A percentile compares a stretch with the other conserved stretches of the same genome.
Conservation (phyloP, 2,797 vertebrate species). For the Neosilurus mollespiculum region DNA sequence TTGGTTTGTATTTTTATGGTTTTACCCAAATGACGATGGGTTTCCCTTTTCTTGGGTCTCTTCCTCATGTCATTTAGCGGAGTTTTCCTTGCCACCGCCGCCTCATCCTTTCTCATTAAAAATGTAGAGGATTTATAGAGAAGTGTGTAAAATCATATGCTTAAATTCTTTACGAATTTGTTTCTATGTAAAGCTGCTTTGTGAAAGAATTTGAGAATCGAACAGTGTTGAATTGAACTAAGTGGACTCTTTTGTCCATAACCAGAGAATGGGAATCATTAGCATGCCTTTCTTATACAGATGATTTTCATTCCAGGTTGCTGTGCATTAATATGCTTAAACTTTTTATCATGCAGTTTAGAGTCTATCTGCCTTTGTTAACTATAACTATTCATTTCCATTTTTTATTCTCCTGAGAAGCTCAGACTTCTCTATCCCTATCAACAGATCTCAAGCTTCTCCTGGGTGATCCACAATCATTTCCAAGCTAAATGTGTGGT, state of each 20-base stretch:
- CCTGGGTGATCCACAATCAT: background rate
- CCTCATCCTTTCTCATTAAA: no score
- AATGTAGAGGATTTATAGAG: no score
- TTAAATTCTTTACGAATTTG: no score
- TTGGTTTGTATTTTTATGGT: no score
- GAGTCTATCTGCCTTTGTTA: constrained; percentile 24
- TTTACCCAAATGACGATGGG: no score
- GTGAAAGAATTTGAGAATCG: no score
- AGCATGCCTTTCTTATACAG: constrained; percentile 10
- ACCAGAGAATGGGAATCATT: constrained; percentile 23
- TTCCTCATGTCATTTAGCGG: no score
- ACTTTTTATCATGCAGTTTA: constrained; percentile 15
- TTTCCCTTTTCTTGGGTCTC: no score
- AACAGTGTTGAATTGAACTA: no score
- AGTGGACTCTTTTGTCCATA: background rate
- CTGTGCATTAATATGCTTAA: constrained; percentile 40
- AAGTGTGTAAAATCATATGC: no score
- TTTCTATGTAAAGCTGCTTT: no score
- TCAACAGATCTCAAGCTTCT: background rate
- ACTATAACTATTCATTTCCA: background rate
- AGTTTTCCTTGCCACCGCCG: no score
- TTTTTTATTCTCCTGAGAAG: background rate
- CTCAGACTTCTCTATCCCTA: background rate
- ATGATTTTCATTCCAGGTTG: constrained; percentile 12
- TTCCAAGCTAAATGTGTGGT: background rate